Evolutionary conservation across 2,113 vertebrate genomes (phyloP).

Genomic region (Lepus timidus): DNA sequence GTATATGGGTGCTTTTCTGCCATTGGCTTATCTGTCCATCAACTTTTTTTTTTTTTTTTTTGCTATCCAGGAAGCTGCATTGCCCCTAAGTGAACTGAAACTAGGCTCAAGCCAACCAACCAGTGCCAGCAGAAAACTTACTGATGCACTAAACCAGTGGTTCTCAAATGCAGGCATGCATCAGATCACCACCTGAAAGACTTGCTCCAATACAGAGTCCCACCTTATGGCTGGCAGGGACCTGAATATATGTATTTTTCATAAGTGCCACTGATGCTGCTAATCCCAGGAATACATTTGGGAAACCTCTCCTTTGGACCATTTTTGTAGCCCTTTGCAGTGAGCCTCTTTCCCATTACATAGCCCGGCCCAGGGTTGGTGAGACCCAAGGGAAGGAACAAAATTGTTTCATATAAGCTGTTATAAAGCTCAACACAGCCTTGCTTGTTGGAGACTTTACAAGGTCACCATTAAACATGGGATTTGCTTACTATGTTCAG

Average conservation of each 20-base stretch:
- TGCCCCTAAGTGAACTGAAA: neutral
- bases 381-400: slow-evolving; percentile 45
- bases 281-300: neutral
- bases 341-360: neutral
- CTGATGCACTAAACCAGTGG: neutral
- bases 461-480: slow-evolving; percentile 68
- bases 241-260: neutral
- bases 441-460: slow-evolving; percentile 60
- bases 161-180: neutral
- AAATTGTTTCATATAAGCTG: slow-evolving; percentile 53
- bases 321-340: neutral
- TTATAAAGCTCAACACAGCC: slow-evolving; percentile 16
- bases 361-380: neutral
- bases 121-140: neutral
- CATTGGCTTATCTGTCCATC: neutral
- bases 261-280: neutral
- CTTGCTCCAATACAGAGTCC: neutral
- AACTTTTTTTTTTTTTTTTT: neutral
- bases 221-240: neutral
- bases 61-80: neutral
- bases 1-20: neutral
- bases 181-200: neutral
- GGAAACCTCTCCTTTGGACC: neutral
- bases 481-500: slow-evolving; percentile 64
- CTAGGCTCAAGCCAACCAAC: neutral